Evolutionary conservation across 2,888 invertebrate genomes (phyloP), one percentile per base, ranked within the genome.

Genomic region (Nemotelus pantherinus): DNA sequence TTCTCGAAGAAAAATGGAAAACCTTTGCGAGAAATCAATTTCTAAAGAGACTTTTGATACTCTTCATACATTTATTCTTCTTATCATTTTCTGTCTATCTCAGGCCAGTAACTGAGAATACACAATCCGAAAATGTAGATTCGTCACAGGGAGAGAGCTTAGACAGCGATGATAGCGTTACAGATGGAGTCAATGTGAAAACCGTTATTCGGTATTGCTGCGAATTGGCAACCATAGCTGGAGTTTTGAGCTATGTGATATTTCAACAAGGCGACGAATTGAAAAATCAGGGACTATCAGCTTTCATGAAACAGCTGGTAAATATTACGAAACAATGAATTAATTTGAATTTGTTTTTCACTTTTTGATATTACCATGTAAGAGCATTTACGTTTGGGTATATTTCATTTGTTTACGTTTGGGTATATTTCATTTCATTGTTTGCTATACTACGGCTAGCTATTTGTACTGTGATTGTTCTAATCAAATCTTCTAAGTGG

Each of bases 1-100:
- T 99, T 70, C 90, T 99, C 39, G 98, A 98, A 87, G 99, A 99
- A 87, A 99, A 99, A 87, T 99, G 99, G 99, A 98, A 99, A 88
- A 97, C 98, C 0, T 99, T 97, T 89, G 99, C 98, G 45, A 91
- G 95, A 88, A 93, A 94, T 83, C 96, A 98, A 88, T 97, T 99
- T 86, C 89, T 98, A 79, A 96, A 98, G 87, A 92, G 98, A 55
- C 90, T 99, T 45, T 90, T 95, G 50, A 94, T 99, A 82, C 90
- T 98, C 68, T 91, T 94, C 83, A 90, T 96, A 45, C 98, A 99
- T 86, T 89, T 99, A 78, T 88, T 96, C 0, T 92, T 94, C 67
- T 90, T 99, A 48, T 98, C 98, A 45, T 88, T 94, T 71, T 96
- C 98, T 2, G 94, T 99, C 25, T 99, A 98, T 87, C 89, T 96